These are phyloP conservation scores for Mesembrinibis cayennensis DNA, from an alignment of 2,113 vertebrate genomes.

Conservation along the genomic window DNA sequence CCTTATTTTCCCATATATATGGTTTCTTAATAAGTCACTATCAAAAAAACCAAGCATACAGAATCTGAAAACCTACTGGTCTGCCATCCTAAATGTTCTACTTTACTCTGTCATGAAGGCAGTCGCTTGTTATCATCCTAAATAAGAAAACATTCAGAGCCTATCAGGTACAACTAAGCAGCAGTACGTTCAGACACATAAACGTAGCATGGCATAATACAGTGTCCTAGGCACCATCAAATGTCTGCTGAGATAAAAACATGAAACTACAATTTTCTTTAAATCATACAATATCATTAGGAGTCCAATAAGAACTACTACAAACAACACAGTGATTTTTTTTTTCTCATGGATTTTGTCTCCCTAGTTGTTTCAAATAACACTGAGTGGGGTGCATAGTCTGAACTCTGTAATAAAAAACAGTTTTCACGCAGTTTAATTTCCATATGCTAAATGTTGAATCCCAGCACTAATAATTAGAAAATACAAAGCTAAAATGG, in stretches of 20 bases:
- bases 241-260: not conserved
- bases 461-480: not conserved
- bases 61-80: not conserved
- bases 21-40: not conserved
- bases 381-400: not conserved
- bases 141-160: not conserved
- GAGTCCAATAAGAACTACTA: not conserved
- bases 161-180: not conserved
- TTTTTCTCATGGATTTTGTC: not conserved
- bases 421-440: not conserved
- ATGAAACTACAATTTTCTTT: not conserved
- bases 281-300: not conserved
- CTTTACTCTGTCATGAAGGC: not conserved
- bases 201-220: not conserved
- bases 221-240: not conserved
- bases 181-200: fast-evolving
- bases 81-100: not conserved
- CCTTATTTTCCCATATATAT: not conserved
- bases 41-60: not conserved
- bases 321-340: not conserved
- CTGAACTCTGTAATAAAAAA: not conserved
- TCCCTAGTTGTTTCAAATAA: not conserved
- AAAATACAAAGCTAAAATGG: slow-evolving; percentile 10
- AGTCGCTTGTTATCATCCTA: not conserved
- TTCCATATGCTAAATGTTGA: not conserved